A percentile compares a stretch with the other conserved stretches of the same genome.
Evolutionary conservation across 2,888 invertebrate species (phyloP).

Genomic region (Drosophila yooni): DNA sequence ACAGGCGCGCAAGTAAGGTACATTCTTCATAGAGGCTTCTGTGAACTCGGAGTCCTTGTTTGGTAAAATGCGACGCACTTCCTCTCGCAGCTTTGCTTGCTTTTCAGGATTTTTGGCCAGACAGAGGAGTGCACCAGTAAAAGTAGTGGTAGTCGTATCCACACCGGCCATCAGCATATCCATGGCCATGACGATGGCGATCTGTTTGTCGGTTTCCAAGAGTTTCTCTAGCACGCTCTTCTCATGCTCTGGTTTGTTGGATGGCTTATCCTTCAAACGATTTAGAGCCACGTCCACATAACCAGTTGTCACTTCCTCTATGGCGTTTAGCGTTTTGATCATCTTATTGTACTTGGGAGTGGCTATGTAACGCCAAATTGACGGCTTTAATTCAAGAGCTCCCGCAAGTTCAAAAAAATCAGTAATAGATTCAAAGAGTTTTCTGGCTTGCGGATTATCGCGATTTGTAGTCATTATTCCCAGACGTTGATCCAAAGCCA

Average conservation of each 20-base stretch:
- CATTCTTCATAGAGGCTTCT: constrained; percentile 85
- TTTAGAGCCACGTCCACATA: constrained; percentile 83
- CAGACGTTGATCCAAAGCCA: constrained; percentile 84
- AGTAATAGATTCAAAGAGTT: constrained; percentile 54
- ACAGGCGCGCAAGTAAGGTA: constrained; percentile 89
- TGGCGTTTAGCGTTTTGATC: constrained; percentile 66
- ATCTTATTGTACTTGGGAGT: constrained; percentile 48
- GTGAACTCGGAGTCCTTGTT: constrained; percentile 85
- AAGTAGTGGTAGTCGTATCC: constrained; percentile 86
- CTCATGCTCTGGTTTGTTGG: constrained; percentile 61
- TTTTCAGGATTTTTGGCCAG: constrained; percentile 88
- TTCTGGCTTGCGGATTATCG: constrained; percentile 58
- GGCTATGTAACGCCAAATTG: constrained; percentile 51
- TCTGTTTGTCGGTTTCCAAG: constrained; percentile 87
- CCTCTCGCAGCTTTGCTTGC: constrained; percentile 88
- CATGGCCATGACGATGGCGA: constrained; percentile 89
- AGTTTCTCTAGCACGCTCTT: constrained; percentile 88
- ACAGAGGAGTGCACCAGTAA: constrained; percentile 64
- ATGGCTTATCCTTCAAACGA: constrained; percentile 56
- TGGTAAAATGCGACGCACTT: constrained; percentile 86
- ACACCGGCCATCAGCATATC: constrained; percentile 90
- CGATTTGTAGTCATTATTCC: constrained; percentile 67
- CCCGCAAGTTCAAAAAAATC: constrained; percentile 36
- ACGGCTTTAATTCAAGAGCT: constrained; percentile 55
- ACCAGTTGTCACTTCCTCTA: constrained; percentile 70